A percentile compares a stretch with the other conserved stretches of the same genome.
These are phyloP conservation scores for Vannuccia rotundouncinata DNA, from an alignment of 2,888 invertebrate species.

Conservation along the genomic window DNA sequence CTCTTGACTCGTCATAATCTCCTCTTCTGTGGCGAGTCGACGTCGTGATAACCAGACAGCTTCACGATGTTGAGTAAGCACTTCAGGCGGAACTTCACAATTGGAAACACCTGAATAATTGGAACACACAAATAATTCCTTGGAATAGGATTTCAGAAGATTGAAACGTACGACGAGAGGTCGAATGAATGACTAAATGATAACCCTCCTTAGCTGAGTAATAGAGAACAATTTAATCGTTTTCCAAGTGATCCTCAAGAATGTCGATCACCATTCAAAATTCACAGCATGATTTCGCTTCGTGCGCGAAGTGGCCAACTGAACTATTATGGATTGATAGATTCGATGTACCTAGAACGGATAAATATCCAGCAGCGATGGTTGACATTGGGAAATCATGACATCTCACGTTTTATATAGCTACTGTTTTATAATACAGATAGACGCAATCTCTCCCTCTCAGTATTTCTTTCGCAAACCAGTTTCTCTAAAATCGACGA, in stretches of 20 bases:
- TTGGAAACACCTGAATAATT: background rate
- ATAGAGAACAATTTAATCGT: too few species aligned
- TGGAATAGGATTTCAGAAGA: too few species aligned
- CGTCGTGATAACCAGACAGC: background rate
- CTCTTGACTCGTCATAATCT: background rate
- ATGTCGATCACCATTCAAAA: background rate
- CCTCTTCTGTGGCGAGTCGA: slow-evolving; percentile 3
- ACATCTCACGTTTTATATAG: background rate
- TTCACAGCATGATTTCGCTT: background rate
- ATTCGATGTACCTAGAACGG: background rate
- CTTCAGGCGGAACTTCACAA: background rate
- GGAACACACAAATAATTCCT: too few species aligned
- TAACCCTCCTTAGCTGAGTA: too few species aligned
- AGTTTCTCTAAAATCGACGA: too few species aligned
- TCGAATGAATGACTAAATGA: too few species aligned
- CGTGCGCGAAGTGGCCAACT: background rate
- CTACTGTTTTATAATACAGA: too few species aligned
- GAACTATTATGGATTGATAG: background rate
- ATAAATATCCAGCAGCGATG: background rate
- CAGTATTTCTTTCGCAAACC: too few species aligned
- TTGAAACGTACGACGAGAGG: too few species aligned
- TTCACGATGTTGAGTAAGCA: background rate
- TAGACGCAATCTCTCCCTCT: too few species aligned
- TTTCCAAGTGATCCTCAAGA: too few species aligned
- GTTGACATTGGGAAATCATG: background rate